These are phyloP conservation scores for Cordilura impudica DNA, from an alignment of 2,888 invertebrate species.

Conservation along the genomic window DNA sequence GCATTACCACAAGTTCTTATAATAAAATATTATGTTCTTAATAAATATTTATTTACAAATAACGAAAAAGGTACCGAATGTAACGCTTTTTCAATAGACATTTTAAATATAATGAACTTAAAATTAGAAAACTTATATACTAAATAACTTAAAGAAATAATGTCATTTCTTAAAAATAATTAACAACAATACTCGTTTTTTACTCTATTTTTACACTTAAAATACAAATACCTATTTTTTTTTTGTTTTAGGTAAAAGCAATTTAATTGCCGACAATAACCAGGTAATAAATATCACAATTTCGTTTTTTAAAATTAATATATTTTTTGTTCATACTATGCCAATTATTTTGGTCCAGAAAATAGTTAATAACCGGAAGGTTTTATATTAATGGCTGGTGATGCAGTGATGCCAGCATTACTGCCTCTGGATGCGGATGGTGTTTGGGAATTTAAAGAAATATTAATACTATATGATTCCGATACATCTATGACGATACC, in stretches of 20 bases:
- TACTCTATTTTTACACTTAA: not conserved
- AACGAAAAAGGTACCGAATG: slow-evolving; percentile 48
- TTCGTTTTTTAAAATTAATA: slow-evolving; percentile 44
- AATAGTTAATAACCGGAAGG: slow-evolving; percentile 6
- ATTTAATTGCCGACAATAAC: slow-evolving; percentile 58
- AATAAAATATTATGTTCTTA: not conserved
- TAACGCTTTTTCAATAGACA: slow-evolving; percentile 42
- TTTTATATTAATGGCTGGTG: slow-evolving; percentile 7
- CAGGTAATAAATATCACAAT: slow-evolving; percentile 66
- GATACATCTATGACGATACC: slow-evolving; percentile 61
- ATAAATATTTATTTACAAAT: slow-evolving; percentile 19
- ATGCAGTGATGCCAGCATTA: not conserved
- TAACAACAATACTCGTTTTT: slow-evolving; percentile 45
- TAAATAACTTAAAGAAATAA: slow-evolving; percentile 29
- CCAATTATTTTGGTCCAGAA: not conserved
- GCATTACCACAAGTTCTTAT: not conserved
- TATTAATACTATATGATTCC: slow-evolving; percentile 32
- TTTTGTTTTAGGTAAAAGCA: slow-evolving; percentile 43
- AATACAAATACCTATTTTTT: not conserved
- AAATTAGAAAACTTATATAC: slow-evolving; percentile 15
- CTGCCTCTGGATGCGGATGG: not conserved
- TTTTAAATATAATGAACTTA: not conserved
- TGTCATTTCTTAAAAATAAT: not conserved
- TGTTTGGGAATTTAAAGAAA: slow-evolving; percentile 18
- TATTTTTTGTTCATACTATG: slow-evolving; percentile 15